Base-by-base conservation (phyloP, 2,797 vertebrate genomes). In the Parauchenoglanis ngamensis region DNA sequence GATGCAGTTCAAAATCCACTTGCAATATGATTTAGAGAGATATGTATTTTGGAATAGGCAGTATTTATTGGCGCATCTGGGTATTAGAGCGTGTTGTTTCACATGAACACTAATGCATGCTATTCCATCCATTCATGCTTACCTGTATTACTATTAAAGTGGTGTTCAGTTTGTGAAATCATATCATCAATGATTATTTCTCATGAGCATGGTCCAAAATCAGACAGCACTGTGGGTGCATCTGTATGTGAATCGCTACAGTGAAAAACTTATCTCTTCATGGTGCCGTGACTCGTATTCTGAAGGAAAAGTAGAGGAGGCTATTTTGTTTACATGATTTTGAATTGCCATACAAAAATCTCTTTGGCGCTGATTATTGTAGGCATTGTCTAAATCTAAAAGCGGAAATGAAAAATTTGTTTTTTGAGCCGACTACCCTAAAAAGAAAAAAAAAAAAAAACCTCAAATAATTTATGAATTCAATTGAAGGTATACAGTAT, bases 311-410 rank as follows among this genome's bases (percentile, higher is more conserved):
- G 87, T 65, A 86, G 59, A 88, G 17, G 63, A 68, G 54, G 28
- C 10, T 75, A 19, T 86, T 92, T 89, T 92, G 92, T 94, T 93
- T 93, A 91, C 92, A 90, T 57, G 57, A 82, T 87, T 90, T 88
- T 91, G 49, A 89, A 90, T 88, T 87, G 89, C 86, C 72, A 86
- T 90, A 79, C 86, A 13, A 31, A 79, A 59, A 67, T 80, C 80
- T 3, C 19, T 68, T 91, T 68, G 2, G 44, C 76, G n/a, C 65
- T n/a, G 79, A 72, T 56, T 23, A 23, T 87, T 46, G 77, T 59
- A 52, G 28, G 44, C 49, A 83, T 87, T 72, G 57, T 63, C 19
- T 28, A 56, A 85, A 67, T 79, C 52, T 56, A 59, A 61, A 85
- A 77, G 89, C 68, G 57, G 31, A 11, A 46, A 31, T 63, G 40